Evolutionary conservation across 2,888 invertebrate genomes (phyloP), one percentile per base, ranked within the genome.

Genomic region (Graphium colonna): DNA sequence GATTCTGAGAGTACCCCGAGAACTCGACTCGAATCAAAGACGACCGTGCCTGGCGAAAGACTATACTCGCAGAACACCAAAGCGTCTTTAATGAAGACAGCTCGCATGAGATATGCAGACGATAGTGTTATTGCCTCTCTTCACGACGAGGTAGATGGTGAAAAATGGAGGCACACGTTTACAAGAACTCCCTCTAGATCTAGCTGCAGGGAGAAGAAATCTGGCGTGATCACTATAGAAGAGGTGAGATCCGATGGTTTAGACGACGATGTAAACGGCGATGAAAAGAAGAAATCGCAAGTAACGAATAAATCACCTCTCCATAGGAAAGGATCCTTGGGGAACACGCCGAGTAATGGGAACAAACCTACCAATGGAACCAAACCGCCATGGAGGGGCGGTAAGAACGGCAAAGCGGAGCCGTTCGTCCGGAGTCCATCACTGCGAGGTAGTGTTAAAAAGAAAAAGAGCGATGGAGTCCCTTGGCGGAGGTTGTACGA

Each of bases 61-160:
- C 70, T 92, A 36, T 92, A 91, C 61, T 77, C 90, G 10, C 91
- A 91, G 57, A 89, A 90, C 26, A 93, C 92, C 0, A 92, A 90
- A 73, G 91, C 92, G 0, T 92, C 92, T 1, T 72, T 90, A 38
- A 92, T 92, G 71, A 92, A 92, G 72, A 91, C 91, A 0, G 91
- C 91, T 13, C 90, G 91, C 36, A 91, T 92, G 91, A 73, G 91
- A 57, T 91, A 91, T 58, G 77, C 90, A 43, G 91, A 92, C 55
- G 91, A 91, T 53, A 82, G 78, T 38, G 71, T 74, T 1, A 73
- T 81, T 56, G 71, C 77, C 1, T 64, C 77, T 4, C 55, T 76
- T 3, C 78, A 80, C 39, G 89, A 89, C 53, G 89, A 89, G 69
- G 72, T 88, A 2, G 89, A 89, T 39, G 88, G 87, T 1, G 89